Conservation (phyloP, 2,113 vertebrate species). For the Semnornis frantzii region DNA sequence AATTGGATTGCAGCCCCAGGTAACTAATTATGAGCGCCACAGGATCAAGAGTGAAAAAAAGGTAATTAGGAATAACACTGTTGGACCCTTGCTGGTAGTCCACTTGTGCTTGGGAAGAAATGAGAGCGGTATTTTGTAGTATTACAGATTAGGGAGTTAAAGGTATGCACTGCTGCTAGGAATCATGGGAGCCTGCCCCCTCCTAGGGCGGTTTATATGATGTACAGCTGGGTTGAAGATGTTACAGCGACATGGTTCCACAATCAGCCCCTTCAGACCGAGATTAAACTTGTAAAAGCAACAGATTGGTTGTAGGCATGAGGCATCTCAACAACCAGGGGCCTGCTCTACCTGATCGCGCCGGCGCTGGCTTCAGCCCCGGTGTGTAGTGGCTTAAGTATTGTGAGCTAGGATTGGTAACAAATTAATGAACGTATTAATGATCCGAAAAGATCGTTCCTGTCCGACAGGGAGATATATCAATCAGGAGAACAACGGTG, state of each 20-base stretch:
- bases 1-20: constrained; percentile 99
- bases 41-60: constrained; percentile 98
- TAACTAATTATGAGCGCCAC: constrained; percentile 99
- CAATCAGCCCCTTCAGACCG: constrained; percentile 74
- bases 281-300: constrained; percentile 81
- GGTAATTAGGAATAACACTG: constrained; percentile 99
- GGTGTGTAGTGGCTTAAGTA: not conserved
- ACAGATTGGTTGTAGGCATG: constrained; percentile 61
- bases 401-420: constrained; percentile 21
- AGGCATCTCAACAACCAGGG: constrained; percentile 44
- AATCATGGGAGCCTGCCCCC: constrained; percentile 78
- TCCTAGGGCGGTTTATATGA: constrained; percentile 82
- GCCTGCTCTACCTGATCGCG: not conserved
- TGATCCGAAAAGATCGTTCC: constrained; percentile 38
- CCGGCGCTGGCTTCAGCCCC: not conserved
- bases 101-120: constrained; percentile 81
- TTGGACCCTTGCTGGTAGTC: constrained; percentile 96
- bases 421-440: constrained; percentile 64
- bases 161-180: constrained; percentile 73
- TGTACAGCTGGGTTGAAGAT: constrained; percentile 83
- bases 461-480: constrained; percentile 6
- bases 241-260: constrained; percentile 81
- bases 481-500: constrained; percentile 5
- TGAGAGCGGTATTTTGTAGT: constrained; percentile 76
- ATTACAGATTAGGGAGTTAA: constrained; percentile 78